Evolutionary conservation across 2,888 invertebrate species (phyloP).

Genomic region (Thysanoteuthis rhombus): DNA sequence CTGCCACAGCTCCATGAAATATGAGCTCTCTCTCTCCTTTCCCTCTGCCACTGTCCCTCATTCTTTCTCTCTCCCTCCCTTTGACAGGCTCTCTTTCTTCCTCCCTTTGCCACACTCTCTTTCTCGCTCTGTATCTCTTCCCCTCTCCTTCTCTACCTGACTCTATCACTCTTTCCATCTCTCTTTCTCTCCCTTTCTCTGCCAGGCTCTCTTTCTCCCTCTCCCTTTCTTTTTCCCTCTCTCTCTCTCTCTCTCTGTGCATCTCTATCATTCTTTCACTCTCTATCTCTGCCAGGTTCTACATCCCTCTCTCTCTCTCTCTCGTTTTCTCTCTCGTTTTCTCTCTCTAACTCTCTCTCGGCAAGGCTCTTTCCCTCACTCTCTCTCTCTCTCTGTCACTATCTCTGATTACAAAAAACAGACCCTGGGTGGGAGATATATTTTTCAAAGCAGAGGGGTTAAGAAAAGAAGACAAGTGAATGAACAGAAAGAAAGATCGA

Average conservation of each 20-base stretch:
- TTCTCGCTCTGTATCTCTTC: not conserved
- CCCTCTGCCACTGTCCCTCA: not conserved
- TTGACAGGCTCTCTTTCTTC: no score
- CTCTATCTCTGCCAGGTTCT: not conserved
- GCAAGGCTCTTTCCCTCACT: not conserved
- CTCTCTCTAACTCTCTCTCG: not conserved
- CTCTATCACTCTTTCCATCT: not conserved
- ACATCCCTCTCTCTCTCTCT: not conserved
- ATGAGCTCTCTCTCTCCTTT: not conserved
- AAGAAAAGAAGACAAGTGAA: not conserved
- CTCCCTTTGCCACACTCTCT: not conserved
- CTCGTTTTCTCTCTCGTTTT: not conserved
- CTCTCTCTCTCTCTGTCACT: not conserved
- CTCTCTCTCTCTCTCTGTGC: not conserved
- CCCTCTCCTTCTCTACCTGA: not conserved
- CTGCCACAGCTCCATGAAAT: slow-evolving; percentile 12
- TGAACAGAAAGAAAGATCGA: not conserved
- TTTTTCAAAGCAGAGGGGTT: not conserved
- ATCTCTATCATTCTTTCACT: not conserved
- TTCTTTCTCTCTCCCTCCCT: no score
- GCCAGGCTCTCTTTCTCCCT: not conserved
- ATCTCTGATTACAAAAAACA: not conserved
- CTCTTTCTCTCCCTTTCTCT: not conserved
- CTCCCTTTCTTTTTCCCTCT: not conserved
- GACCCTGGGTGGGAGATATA: not conserved